phyloP scores from a whole-genome alignment of 2,888 invertebrate species.

The Cylloceria caligata region DNA sequence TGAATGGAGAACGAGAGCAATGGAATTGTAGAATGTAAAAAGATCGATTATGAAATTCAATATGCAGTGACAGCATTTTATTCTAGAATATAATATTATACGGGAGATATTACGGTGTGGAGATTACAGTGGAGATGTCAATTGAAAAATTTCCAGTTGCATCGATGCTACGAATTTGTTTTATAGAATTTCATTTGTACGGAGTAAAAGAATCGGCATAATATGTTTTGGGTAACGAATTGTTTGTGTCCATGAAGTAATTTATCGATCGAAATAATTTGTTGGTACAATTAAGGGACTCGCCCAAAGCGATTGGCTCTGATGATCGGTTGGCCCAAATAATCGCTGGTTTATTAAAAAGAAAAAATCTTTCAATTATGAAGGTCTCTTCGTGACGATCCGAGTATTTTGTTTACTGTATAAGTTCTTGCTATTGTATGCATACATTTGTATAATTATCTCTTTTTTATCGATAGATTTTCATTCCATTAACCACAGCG shows the following conservation, averaged over 20 bases:
- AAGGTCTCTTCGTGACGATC: too few relatives aligned
- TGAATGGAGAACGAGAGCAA: not conserved
- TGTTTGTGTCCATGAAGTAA: not conserved
- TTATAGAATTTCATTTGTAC: not conserved
- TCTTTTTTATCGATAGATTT: not conserved
- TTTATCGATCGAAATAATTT: not conserved
- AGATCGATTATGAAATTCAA: constrained; percentile 9
- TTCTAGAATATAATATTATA: not conserved
- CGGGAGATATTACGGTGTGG: too few relatives aligned
- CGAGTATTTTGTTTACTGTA: not conserved
- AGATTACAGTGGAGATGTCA: not conserved
- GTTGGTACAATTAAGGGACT: not conserved
- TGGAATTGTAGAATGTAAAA: not conserved
- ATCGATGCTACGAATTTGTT: not conserved
- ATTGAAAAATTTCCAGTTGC: not conserved
- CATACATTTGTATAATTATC: not conserved
- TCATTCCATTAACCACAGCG: not conserved
- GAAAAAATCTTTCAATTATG: too few relatives aligned
- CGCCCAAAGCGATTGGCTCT: not conserved
- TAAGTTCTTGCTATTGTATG: not conserved
- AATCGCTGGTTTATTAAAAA: too few relatives aligned
- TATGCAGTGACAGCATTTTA: constrained; percentile 14
- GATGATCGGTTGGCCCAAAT: not conserved
- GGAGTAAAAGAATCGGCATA: not conserved
- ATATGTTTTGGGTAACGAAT: not conserved